These are phyloP conservation scores for Pachyseris speciosa DNA, from an alignment of 64 coral and sea anemone genomes.

Conservation along the genomic window DNA sequence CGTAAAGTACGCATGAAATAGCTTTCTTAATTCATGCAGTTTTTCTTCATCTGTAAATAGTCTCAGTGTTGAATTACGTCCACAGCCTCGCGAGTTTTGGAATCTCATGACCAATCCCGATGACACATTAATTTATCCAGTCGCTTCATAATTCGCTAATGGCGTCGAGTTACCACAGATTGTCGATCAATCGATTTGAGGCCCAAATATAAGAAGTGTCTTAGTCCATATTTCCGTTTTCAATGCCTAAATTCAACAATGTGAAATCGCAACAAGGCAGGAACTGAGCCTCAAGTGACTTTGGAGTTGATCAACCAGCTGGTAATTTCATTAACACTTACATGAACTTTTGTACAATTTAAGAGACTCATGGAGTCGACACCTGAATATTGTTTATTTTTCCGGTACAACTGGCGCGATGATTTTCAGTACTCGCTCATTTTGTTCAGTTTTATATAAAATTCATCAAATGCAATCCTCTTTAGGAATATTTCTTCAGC, in stretches of 20 bases:
- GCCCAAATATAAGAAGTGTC: neutral
- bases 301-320: neutral
- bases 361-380: neutral
- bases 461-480: neutral
- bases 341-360: neutral
- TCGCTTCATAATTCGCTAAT: neutral
- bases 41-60: too few species aligned
- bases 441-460: neutral
- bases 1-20: too few species aligned
- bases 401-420: neutral
- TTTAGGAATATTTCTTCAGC: neutral
- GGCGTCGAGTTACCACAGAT: neutral
- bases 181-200: neutral
- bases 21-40: too few species aligned
- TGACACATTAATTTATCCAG: too few species aligned
- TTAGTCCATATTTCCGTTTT: neutral
- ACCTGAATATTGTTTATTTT: neutral
- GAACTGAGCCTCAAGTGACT: neutral
- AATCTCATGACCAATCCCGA: neutral
- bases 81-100: too few species aligned
- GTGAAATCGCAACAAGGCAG: neutral
- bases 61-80: too few species aligned
- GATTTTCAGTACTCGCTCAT: neutral
- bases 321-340: constrained; percentile 12
- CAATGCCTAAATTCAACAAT: neutral